Conservation (phyloP, 1,140 invertebrate species). For the Apis florea region DNA sequence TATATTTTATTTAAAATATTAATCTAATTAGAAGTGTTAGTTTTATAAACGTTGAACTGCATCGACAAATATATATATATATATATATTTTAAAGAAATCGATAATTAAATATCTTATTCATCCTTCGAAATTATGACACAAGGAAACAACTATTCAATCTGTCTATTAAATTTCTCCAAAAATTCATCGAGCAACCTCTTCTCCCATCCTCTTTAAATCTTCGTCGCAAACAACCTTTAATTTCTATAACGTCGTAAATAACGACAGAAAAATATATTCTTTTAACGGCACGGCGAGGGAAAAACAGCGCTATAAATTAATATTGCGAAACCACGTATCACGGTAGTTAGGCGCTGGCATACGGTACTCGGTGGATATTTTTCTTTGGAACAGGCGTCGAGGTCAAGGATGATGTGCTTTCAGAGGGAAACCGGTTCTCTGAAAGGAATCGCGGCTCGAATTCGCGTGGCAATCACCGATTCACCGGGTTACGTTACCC, state of each 20-base stretch:
- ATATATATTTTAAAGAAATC: too few relatives aligned
- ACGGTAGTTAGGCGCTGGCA: background rate
- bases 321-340: background rate
- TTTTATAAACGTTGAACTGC: too few relatives aligned
- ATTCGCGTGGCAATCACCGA: slow-evolving; percentile 25
- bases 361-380: slow-evolving; percentile 35
- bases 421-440: slow-evolving; percentile 36
- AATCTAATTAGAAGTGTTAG: too few relatives aligned
- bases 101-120: too few relatives aligned
- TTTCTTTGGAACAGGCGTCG: background rate
- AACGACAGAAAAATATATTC: background rate
- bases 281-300: background rate
- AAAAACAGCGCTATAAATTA: slow-evolving; percentile 24
- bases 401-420: slow-evolving; percentile 47
- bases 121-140: too few relatives aligned
- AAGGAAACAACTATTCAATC: too few relatives aligned
- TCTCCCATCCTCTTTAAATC: background rate
- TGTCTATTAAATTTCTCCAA: too few relatives aligned
- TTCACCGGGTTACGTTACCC: background rate
- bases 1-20: too few relatives aligned
- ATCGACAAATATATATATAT: too few relatives aligned
- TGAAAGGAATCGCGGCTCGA: slow-evolving; percentile 20
- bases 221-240: background rate
- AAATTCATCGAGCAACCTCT: background rate
- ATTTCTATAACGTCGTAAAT: background rate